These are phyloP conservation scores for Drosophila auraria DNA, from an alignment of 1,140 invertebrate genomes.

Conservation along the genomic window DNA sequence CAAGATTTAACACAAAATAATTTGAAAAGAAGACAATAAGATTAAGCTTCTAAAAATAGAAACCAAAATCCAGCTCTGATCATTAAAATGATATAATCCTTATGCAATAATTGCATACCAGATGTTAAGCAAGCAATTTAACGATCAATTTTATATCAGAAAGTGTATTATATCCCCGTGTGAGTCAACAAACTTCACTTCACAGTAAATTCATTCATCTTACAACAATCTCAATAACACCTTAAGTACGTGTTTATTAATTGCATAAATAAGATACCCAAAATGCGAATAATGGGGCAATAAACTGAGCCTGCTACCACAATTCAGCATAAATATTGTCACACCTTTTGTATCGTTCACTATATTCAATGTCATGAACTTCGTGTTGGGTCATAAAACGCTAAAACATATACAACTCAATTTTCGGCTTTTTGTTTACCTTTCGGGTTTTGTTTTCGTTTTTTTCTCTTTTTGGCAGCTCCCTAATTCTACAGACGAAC, in stretches of 20 bases:
- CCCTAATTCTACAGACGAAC: slow-evolving; percentile 46
- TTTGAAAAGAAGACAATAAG: neutral
- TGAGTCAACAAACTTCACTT: slow-evolving; percentile 5
- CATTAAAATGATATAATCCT: too few species aligned
- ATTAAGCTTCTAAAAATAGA: neutral
- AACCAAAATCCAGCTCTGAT: neutral
- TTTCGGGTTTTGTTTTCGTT: slow-evolving; percentile 48
- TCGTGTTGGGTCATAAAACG: slow-evolving; percentile 73
- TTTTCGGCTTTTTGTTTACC: slow-evolving; percentile 57
- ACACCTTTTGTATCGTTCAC: slow-evolving; percentile 48
- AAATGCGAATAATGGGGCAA: slow-evolving; percentile 60
- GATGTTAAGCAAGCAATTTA: slow-evolving; percentile 3
- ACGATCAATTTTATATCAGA: neutral
- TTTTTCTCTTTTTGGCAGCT: slow-evolving; percentile 61
- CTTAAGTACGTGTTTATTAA: slow-evolving; percentile 45
- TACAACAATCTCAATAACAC: slow-evolving; percentile 40
- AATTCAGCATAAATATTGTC: slow-evolving; percentile 52
- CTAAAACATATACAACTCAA: slow-evolving; percentile 53
- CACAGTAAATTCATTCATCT: slow-evolving; percentile 6
- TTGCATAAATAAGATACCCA: slow-evolving; percentile 18
- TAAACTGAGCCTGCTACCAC: slow-evolving; percentile 40
- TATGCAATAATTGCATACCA: neutral
- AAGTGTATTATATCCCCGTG: neutral
- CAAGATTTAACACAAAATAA: neutral
- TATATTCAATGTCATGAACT: slow-evolving; percentile 77